phyloP scores from a whole-genome alignment of 2,113 vertebrate species.

The Mustela lutreola region DNA sequence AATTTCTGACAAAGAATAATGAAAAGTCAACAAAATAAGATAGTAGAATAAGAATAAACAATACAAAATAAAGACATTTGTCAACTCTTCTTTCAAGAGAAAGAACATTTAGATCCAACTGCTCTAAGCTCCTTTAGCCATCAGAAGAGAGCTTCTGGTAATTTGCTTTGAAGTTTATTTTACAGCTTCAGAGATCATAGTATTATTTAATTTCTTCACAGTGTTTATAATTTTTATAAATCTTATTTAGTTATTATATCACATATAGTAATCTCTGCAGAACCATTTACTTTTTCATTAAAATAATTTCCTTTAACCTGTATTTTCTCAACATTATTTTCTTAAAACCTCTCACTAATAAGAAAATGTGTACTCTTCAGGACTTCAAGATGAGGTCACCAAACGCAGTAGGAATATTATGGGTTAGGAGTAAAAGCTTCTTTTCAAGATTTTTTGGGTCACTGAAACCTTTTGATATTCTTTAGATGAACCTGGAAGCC shows the following conservation, averaged over 20 bases:
- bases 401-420: not conserved
- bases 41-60: not conserved
- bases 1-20: not conserved
- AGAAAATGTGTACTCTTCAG: not conserved
- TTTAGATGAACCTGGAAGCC: constrained; percentile 19
- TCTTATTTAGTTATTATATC: not conserved
- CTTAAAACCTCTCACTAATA: constrained; percentile 31
- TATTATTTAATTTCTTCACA: constrained; percentile 27
- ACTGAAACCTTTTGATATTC: constrained; percentile 29
- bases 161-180: constrained; percentile 56
- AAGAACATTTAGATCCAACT: not conserved
- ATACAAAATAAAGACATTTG: constrained; percentile 11
- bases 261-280: not conserved
- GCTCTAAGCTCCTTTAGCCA: not conserved
- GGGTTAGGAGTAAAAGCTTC: not conserved
- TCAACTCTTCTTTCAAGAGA: constrained; percentile 45
- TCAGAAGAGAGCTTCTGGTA: not conserved
- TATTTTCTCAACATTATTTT: constrained; percentile 26
- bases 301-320: constrained; percentile 37
- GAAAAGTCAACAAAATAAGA: constrained; percentile 27
- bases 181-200: not conserved
- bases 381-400: not conserved
- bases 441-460: not conserved
- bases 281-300: constrained; percentile 51
- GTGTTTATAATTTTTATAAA: constrained; percentile 50